Base-by-base conservation (phyloP, 2,113 vertebrate genomes). In the Strigops habroptila region DNA sequence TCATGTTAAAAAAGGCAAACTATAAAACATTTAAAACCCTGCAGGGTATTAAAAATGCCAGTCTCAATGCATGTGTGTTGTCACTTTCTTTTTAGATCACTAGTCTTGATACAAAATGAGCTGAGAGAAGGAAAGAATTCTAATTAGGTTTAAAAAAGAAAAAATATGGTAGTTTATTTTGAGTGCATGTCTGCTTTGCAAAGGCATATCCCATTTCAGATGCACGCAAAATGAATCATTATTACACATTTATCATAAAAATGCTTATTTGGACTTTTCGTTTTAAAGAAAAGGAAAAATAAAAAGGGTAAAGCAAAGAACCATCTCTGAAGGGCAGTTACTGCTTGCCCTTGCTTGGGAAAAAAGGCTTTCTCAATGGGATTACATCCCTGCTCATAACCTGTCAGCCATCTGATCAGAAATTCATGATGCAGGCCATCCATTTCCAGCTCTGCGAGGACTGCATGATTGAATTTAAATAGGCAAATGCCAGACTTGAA, bases 401-500 rank as follows among this genome's bases (percentile, higher is more conserved):
- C 97, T 97, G 97, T 98, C 98, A 98, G 98, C 94, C 94, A 91
- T 98, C 97, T 98, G 98, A 98, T 98, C 98, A 97, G 98, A 98
- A 98, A 98, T 98, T 98, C 98, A 98, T 97, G 98, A 97, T 94
- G 41, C 97, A 96, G 95, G 96, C 96, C 96, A 97, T 98, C 98
- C 98, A 97, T 97, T 97, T 97, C 97, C 96, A 95, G 97, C 98
- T 95, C 87, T 37, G 95, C 86, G 82, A 97, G 96, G 98, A 97
- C 97, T 97, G 97, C 97, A 94, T 97, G 97, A 98, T 97, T 98
- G 98, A 98, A 98, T 99, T 98, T 98, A 98, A 99, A 99, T 98
- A 98, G 98, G 98, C 97, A 98, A 98, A 99, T 98, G 98, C 97
- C 97, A 98, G 96, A 94, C 97, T 98, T 97, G 97, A 96, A 96